Conservation (phyloP, 64 coral and sea anemone species). For the Cladopsammia gracilis region DNA sequence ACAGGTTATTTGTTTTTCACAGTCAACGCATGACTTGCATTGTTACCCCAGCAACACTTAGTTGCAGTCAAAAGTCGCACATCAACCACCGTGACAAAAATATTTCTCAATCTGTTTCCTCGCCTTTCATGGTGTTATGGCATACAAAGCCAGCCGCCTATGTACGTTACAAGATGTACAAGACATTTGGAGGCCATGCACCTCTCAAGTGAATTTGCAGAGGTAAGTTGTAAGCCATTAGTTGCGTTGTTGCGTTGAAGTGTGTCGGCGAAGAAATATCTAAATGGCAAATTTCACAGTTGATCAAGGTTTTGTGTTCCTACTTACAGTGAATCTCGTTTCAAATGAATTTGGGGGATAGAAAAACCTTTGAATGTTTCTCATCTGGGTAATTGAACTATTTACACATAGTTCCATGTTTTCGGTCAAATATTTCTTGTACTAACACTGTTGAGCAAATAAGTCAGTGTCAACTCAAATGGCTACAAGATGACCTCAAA, state of each 20-base stretch:
- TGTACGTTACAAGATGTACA: conserved; percentile 33
- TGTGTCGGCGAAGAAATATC: background rate
- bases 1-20: conserved; percentile 8
- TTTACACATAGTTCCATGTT: background rate
- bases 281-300: too few species aligned
- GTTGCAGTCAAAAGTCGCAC: background rate
- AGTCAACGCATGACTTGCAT: background rate
- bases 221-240: conserved; percentile 11
- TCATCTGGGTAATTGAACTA: background rate
- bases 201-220: conserved; percentile 22
- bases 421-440: background rate
- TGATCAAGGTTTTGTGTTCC: too few species aligned
- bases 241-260: background rate
- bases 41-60: conserved; percentile 44
- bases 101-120: background rate
- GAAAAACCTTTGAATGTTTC: background rate
- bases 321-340: too few species aligned
- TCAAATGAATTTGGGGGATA: too few species aligned
- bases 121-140: background rate
- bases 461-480: too few species aligned
- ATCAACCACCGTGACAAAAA: background rate
- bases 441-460: too few species aligned
- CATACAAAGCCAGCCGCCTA: background rate
- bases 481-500: too few species aligned
- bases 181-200: conserved; percentile 19